Evolutionary conservation across 2,888 invertebrate species (phyloP), one percentile per base, ranked within the genome.

Genomic region (Dolomedes plantarius): DNA sequence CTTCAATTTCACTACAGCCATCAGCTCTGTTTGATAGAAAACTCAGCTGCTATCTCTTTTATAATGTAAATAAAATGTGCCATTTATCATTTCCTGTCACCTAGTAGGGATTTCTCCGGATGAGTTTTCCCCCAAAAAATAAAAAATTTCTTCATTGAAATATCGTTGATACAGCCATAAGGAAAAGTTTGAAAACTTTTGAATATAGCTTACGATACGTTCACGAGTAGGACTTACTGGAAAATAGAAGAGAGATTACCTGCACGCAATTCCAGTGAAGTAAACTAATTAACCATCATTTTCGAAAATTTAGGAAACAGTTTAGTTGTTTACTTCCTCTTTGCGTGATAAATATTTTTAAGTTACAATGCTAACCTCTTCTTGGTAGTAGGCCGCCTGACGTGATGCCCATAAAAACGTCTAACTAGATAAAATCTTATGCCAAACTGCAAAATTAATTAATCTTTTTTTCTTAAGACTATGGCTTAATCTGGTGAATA

Each of bases 21-120:
- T 56, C 23, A 19, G 23, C 56, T 19, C 23, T 1, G 23, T 56
- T 23, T 56, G 56, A 56, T 23, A 56, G 23, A 23, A 23, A 56
- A 56, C 56, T 23, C 23, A 19, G 56, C 19, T 56, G 19, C 11
- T 23, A 23, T 56, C 19, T 56, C 56, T 23, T 56, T 56, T 56
- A 19, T 56, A 56, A 23, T 56, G 56, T 56, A 56, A 56, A 56
- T 56, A 56, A 56, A 56, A 56, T 56, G 23, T 56, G 56, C 23
- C 56, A 56, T 56, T 56, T 56, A 56, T 56, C 56, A 56, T 56
- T 56, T 56, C 56, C 56, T 56, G 23, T 23, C 56, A 56, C 5
- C 56, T 23, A 3, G 56, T 56, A 56, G 56, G 23, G 56, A 56
- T 56, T 56, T 56, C 23, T 56, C 3, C 3, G 56, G 56, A 56